phyloP scores from a whole-genome alignment of 2,113 vertebrate species.

The Antigone vipio region DNA sequence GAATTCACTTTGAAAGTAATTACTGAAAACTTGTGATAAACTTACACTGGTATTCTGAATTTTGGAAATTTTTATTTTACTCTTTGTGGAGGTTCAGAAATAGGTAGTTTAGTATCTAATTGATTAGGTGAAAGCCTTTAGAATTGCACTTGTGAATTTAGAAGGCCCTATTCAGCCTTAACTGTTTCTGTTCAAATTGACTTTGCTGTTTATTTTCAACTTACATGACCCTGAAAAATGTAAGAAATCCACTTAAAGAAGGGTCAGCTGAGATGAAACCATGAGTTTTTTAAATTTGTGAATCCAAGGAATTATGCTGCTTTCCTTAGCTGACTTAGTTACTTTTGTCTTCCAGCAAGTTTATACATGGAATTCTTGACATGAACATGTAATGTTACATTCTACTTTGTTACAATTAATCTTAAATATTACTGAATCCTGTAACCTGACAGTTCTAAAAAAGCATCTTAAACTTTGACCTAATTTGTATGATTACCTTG shows the following conservation, averaged over 20 bases:
- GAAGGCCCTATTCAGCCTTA: background rate
- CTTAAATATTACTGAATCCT: background rate
- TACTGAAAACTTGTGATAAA: background rate
- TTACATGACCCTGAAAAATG: background rate
- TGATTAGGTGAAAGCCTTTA: background rate
- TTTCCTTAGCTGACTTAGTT: background rate
- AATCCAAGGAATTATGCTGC: background rate
- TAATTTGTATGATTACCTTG: conserved; percentile 6
- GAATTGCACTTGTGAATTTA: background rate
- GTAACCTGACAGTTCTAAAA: background rate
- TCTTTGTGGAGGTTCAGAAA: background rate
- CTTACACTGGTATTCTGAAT: background rate
- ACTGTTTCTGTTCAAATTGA: background rate
- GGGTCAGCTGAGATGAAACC: background rate
- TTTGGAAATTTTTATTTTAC: background rate
- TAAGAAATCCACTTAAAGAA: background rate
- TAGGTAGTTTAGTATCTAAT: background rate
- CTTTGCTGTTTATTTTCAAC: background rate
- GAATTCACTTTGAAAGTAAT: background rate
- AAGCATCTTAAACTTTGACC: background rate
- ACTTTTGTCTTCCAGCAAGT: background rate
- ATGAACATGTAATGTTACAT: background rate
- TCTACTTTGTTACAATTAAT: background rate
- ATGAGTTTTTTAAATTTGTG: background rate
- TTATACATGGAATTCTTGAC: background rate